Percentiles rank a stretch among this genome's conserved stretches.
Evolutionary conservation across 2,888 invertebrate species (phyloP).

Genomic region (Drosophila helvetica): DNA sequence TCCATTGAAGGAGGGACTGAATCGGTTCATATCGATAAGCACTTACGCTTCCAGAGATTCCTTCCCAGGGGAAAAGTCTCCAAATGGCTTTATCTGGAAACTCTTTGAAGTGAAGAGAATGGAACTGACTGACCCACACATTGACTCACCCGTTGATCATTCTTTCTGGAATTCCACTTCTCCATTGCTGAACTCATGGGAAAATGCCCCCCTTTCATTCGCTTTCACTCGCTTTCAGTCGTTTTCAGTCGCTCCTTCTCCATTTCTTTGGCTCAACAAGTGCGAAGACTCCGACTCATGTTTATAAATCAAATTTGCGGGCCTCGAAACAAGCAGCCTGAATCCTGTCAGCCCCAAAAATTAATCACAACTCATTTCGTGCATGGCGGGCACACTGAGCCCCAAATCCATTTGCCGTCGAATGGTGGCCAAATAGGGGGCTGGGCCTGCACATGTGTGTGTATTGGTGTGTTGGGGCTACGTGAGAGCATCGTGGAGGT

Average conservation of each 20-base stretch:
- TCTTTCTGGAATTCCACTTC: background rate
- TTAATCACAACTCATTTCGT: constrained; percentile 56
- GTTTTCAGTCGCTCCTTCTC: background rate
- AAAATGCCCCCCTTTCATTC: no score
- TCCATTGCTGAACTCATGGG: background rate
- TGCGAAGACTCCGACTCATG: constrained; percentile 47
- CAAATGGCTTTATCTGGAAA: background rate
- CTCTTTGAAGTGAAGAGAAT: background rate
- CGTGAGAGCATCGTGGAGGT: background rate
- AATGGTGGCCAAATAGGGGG: background rate
- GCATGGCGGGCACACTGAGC: constrained; percentile 34
- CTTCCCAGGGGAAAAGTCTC: no score
- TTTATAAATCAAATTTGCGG: constrained; percentile 56
- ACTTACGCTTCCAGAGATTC: background rate
- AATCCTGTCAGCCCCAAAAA: constrained; percentile 38
- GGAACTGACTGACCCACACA: no score
- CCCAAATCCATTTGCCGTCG: constrained; percentile 28
- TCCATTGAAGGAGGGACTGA: background rate
- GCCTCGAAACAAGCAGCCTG: constrained; percentile 19
- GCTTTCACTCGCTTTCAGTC: no score
- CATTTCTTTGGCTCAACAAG: constrained; percentile 47
- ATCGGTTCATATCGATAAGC: background rate
- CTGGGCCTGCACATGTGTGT: background rate
- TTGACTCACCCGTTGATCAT: background rate
- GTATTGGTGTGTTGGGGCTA: no score